Base-by-base conservation (phyloP, 2,113 vertebrate species). In the Alosa alosa region DNA sequence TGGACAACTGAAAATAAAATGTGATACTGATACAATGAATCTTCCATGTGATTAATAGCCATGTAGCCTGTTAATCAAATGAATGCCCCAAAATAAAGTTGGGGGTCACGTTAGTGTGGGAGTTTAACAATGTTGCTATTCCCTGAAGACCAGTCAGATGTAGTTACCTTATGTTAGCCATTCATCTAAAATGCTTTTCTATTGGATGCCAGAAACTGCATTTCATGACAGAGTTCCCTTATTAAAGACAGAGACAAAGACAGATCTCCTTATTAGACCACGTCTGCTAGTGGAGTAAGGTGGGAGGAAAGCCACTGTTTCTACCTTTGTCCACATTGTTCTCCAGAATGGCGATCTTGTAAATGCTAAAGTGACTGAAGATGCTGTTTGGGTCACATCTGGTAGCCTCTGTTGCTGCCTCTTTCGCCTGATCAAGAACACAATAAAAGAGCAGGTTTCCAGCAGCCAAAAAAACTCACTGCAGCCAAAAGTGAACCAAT, bases 361-460 rank as follows among this genome's bases (percentile, higher is more conserved):
- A 98, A 82, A 97, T 9, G 86, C 90, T 96, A 93, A 97, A 97
- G 18, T 97, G 97, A 87, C 97, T 97, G 84, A 97, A 97, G 90
- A 97, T 94, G 93, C 92, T 96, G 91, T 90, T 91, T 86, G 97
- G 96, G 88, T 98, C 97, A 91, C 89, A 93, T 81, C 90, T 93
- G 88, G 96, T 95, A 87, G 96, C 97, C 93, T 97, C 95, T 88
- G 92, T 95, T 87, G 97, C 85, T 52, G 96, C 95, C 49, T 96
- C 95, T 90, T 95, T 97, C 86, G 97, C 98, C 98, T 99, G 88
- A 41, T 2, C 11, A 2, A 78, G 31, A 39, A 17, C 36, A 75
- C 75, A 89, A 92, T 86, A 25, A 86, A 84, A 60, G 55, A n/a
- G 50, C 50, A 60, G 57, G 57, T 64, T 64, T n/a, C 1, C 22